Percentiles rank a stretch among this genome's conserved stretches.
phyloP scores from a whole-genome alignment of 2,113 vertebrate species.

The Cyanistes caeruleus region DNA sequence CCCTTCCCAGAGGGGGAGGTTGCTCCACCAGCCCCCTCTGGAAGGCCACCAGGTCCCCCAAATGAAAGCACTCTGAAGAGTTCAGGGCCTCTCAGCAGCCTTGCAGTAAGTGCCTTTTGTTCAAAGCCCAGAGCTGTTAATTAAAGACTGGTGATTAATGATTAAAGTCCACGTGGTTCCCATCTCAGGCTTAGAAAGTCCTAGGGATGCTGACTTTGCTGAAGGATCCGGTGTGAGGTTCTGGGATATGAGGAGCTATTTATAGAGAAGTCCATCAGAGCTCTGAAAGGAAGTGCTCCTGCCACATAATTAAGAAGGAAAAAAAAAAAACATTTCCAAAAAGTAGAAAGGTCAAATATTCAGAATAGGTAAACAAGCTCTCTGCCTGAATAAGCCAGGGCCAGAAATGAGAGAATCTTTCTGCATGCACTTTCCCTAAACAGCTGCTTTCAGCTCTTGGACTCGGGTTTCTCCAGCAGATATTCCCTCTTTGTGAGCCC shows the following conservation, averaged over 20 bases:
- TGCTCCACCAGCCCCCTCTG: conserved; percentile 61
- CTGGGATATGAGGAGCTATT: conserved; percentile 69
- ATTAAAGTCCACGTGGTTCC: conserved; percentile 75
- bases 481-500: neutral
- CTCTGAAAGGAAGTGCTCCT: conserved; percentile 12
- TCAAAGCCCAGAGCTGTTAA: conserved; percentile 94
- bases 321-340: neutral
- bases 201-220: conserved; percentile 82
- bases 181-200: conserved; percentile 75
- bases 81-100: conserved; percentile 71
- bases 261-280: conserved; percentile 69
- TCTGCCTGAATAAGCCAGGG: neutral
- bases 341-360: conserved; percentile 61
- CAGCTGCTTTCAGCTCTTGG: neutral
- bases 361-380: conserved; percentile 44
- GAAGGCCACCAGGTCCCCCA: conserved; percentile 45
- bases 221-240: conserved; percentile 66
- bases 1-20: conserved; percentile 19
- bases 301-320: neutral
- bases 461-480: neutral
- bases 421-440: neutral
- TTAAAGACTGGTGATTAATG: conserved; percentile 98
- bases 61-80: conserved; percentile 66
- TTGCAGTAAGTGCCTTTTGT: conserved; percentile 75
- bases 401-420: neutral